Base-by-base conservation (phyloP, 2,888 invertebrate species). In the Thecocarcelia acutangulata region DNA sequence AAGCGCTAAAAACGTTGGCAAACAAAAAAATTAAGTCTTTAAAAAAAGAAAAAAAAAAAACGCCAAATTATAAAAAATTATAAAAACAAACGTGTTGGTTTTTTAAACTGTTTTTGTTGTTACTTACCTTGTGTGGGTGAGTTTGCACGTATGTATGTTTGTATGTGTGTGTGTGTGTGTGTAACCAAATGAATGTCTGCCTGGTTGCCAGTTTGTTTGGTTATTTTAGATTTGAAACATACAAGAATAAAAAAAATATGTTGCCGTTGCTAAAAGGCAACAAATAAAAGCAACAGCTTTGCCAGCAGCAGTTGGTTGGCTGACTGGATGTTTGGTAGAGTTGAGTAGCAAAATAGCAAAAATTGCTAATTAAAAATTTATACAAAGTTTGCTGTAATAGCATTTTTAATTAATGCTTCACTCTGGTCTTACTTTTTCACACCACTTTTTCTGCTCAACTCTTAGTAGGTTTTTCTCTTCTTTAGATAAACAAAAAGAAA, bases 311-410 rank as follows among this genome's bases (percentile, higher is more conserved):
- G 24, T 24, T 24, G 24, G 33, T 63, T 74, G 28, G n/a, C 17
- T 56, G 46, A 17, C 52, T 52, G 58, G 15, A n/a, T 40, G 50
- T 9, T 54, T 59, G 54, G 52, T 56, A 40, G 59, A 44, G 58
- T 40, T 48, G 21, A 69, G 88, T 87, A 87, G 89, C 85, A 87
- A 87, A 88, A 88, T 88, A 89, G 89, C 88, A 88, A 88, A 88
- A 89, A 88, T 88, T 88, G 87, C 89, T 89, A 89, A 89, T 89
- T 89, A 89, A 89, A 89, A 89, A 89, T 89, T 87, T 89, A 89
- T 89, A 87, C 87, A 87, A 87, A 88, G 88, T 88, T 89, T 87
- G 87, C 89, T 86, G 88, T 89, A 88, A 89, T 88, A 88, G 87
- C 89, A 89, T 88, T 89, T 87, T 89, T 89, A 89, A 89, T 89